These are phyloP conservation scores for Cygnus atratus DNA, from an alignment of 2,113 vertebrate genomes.

Conservation along the genomic window DNA sequence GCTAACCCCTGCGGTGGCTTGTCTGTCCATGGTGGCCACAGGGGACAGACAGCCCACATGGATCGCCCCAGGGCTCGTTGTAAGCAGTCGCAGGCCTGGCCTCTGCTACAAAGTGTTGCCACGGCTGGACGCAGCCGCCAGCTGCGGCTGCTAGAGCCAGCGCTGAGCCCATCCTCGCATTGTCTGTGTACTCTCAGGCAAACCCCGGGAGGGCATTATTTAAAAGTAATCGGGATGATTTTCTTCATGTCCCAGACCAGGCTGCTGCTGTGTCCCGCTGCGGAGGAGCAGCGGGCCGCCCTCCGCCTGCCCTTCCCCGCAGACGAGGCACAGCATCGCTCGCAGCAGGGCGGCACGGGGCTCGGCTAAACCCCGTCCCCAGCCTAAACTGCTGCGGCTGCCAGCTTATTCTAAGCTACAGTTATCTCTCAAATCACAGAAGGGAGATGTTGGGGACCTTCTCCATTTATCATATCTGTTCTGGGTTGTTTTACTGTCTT, in stretches of 20 bases:
- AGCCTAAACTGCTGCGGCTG: background rate
- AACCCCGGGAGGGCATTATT: background rate
- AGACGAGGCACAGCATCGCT: background rate
- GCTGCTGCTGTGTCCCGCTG: background rate
- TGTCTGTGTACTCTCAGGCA: background rate
- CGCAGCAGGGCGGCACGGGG: fast-evolving
- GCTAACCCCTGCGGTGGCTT: background rate
- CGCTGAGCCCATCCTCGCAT: background rate
- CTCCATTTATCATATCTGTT: background rate
- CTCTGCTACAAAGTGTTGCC: background rate
- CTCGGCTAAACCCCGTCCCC: background rate
- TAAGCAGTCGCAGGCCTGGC: background rate
- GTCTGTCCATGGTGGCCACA: fast-evolving
- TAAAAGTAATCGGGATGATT: background rate
- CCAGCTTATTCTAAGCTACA: background rate
- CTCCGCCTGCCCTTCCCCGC: background rate
- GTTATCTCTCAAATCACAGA: background rate
- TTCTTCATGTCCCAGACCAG: background rate
- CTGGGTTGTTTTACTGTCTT: background rate
- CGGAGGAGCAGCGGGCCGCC: fast-evolving
- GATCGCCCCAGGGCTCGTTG: background rate
- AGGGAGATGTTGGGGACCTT: background rate
- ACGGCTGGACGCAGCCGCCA: fast-evolving
- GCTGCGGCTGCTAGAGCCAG: background rate
- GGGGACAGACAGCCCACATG: background rate